phyloP scores from a whole-genome alignment of 2,797 vertebrate species.

The Lepidocolaptes lacrymiger region DNA sequence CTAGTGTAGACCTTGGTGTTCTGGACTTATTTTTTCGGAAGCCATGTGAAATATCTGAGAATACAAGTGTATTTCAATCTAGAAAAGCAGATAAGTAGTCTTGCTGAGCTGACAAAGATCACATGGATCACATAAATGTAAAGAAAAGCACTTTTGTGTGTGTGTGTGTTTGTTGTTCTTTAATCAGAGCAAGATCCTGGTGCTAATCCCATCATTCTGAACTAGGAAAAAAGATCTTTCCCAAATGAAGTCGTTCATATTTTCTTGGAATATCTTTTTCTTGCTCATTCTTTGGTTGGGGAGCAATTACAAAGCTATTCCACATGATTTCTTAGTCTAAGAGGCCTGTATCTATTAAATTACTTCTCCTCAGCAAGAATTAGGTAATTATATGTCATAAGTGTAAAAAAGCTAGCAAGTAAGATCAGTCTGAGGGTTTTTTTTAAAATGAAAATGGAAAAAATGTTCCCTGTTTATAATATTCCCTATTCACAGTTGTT shows the following conservation, averaged over 20 bases:
- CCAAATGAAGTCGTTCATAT: background rate
- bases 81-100: background rate
- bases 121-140: background rate
- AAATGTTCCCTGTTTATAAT: background rate
- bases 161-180: background rate
- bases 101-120: background rate
- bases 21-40: background rate
- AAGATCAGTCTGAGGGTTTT: background rate
- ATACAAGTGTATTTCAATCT: background rate
- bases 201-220: background rate
- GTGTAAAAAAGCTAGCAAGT: background rate
- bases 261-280: background rate
- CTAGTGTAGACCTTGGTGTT: background rate
- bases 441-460: background rate
- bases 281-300: background rate
- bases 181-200: background rate
- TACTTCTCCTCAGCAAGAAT: background rate
- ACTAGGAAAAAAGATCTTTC: background rate
- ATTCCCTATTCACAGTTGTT: background rate
- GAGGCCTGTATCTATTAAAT: fast-evolving
- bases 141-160: background rate
- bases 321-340: background rate
- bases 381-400: background rate
- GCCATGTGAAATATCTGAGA: background rate
- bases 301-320: background rate